Evolutionary conservation across 2,113 vertebrate genomes (phyloP).

Genomic region (Heterocephalus glaber): DNA sequence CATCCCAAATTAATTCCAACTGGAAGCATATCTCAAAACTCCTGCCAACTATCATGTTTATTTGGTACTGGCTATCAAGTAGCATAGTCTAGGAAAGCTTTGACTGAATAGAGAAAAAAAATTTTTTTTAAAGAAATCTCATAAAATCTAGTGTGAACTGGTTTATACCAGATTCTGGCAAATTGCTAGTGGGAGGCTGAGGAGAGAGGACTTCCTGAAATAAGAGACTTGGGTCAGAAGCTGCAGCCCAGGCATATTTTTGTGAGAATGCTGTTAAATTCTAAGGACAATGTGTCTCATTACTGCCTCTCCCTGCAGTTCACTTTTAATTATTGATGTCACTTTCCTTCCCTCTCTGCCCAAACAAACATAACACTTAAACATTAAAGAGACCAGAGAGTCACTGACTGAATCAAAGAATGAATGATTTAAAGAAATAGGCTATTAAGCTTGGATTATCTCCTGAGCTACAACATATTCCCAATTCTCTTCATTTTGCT

Average conservation of each 20-base stretch:
- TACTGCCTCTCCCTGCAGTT: slow-evolving; percentile 42
- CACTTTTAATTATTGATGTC: slow-evolving; percentile 65
- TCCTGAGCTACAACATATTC: not conserved
- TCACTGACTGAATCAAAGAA: slow-evolving; percentile 22
- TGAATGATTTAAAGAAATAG: slow-evolving; percentile 45
- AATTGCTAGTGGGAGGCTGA: not conserved
- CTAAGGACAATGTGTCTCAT: slow-evolving; percentile 54
- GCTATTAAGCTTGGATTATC: not conserved
- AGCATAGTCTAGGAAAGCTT: slow-evolving; percentile 34
- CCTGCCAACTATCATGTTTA: not conserved
- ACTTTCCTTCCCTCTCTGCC: slow-evolving; percentile 33
- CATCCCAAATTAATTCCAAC: slow-evolving; percentile 25
- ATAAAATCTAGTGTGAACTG: slow-evolving; percentile 15
- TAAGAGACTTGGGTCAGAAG: slow-evolving; percentile 59
- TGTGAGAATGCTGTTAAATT: not conserved
- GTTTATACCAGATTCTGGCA: slow-evolving; percentile 43
- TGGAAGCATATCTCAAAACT: slow-evolving; percentile 4
- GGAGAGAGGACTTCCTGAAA: not conserved
- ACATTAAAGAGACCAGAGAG: slow-evolving; percentile 9
- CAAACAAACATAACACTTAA: slow-evolving; percentile 49
- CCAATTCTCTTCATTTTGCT: not conserved
- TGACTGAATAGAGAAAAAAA: not conserved
- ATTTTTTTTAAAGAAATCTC: slow-evolving; percentile 22
- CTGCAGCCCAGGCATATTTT: slow-evolving; percentile 21
- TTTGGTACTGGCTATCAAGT: not conserved